Evolutionary conservation across 2,888 invertebrate species (phyloP).

Genomic region (Charanyca ferruginea): DNA sequence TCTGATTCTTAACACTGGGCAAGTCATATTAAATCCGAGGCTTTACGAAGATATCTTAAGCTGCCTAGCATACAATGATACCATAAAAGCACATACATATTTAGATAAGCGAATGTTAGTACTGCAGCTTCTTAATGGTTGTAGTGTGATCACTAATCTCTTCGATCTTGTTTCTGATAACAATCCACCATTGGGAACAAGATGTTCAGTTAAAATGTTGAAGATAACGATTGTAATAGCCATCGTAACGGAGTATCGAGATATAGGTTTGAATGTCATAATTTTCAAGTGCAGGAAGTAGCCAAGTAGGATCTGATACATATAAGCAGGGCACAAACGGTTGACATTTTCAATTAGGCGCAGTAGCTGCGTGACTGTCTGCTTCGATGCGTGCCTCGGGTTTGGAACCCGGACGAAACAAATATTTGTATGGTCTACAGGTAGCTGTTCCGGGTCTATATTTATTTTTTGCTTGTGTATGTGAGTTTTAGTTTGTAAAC

Average conservation of each 20-base stretch:
- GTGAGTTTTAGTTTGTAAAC: too few species aligned
- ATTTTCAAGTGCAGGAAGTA: too few species aligned
- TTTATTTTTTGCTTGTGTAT: too few species aligned
- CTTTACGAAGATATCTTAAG: background rate
- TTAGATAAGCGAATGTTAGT: conserved; percentile 24
- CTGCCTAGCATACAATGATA: conserved; percentile 9
- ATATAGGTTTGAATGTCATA: background rate
- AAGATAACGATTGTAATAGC: background rate
- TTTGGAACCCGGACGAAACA: too few species aligned
- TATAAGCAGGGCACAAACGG: too few species aligned
- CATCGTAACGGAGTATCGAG: background rate
- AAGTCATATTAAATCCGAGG: background rate
- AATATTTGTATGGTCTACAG: too few species aligned
- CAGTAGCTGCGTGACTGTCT: too few species aligned
- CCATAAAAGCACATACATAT: conserved; percentile 8
- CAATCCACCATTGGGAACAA: conserved; percentile 9
- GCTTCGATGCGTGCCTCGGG: too few species aligned
- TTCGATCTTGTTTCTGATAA: conserved; percentile 36
- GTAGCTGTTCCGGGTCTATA: too few species aligned
- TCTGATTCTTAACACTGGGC: background rate
- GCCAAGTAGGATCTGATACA: too few species aligned
- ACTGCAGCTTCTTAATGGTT: background rate
- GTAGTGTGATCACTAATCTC: conserved; percentile 25
- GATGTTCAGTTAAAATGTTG: conserved; percentile 27
- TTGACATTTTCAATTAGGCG: too few species aligned